A percentile compares a stretch with the other conserved stretches of the same genome.
phyloP scores from a whole-genome alignment of 2,113 vertebrate species.

The Nansenia antarctica region DNA sequence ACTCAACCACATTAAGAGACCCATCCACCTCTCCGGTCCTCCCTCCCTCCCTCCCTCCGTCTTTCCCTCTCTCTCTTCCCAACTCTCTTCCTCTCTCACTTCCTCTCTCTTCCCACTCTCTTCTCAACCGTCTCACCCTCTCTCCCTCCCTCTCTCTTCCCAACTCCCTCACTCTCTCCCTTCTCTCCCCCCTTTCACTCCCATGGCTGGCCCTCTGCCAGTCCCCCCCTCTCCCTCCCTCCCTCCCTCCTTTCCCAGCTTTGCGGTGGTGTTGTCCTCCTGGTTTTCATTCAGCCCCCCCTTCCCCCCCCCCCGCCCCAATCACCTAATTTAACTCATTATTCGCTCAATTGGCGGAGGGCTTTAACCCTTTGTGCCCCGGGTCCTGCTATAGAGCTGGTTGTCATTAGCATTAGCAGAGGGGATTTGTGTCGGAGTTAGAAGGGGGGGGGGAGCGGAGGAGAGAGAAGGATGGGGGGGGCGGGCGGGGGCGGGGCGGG shows the following conservation, averaged over 20 bases:
- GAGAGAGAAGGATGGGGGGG: not conserved
- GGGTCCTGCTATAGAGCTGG: conserved; percentile 74
- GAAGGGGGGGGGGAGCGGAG: conserved; percentile 25
- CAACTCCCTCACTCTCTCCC: not conserved
- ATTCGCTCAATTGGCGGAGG: conserved; percentile 82
- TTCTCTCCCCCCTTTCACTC: not conserved
- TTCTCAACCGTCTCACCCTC: not conserved
- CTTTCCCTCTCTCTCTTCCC: too few species aligned
- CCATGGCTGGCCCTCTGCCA: too few species aligned
- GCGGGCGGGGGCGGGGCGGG: conserved; percentile 11
- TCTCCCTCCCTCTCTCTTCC: not conserved
- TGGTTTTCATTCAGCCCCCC: conserved; percentile 75
- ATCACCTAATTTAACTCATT: conserved; percentile 82
- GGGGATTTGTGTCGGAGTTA: conserved; percentile 58
- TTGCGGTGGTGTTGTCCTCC: conserved; percentile 59
- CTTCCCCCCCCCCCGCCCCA: conserved; percentile 65
- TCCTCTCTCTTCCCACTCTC: too few species aligned
- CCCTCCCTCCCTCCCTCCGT: too few species aligned
- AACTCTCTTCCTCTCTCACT: too few species aligned
- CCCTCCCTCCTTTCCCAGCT: conserved; percentile 43
- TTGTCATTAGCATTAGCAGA: conserved; percentile 79
- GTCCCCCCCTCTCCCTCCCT: not conserved
- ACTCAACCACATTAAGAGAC: too few species aligned
- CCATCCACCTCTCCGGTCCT: too few species aligned
- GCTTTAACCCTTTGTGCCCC: conserved; percentile 71